Conservation (phyloP, 23 tunicate genomes). For the Botrylloides violaceus region DNA sequence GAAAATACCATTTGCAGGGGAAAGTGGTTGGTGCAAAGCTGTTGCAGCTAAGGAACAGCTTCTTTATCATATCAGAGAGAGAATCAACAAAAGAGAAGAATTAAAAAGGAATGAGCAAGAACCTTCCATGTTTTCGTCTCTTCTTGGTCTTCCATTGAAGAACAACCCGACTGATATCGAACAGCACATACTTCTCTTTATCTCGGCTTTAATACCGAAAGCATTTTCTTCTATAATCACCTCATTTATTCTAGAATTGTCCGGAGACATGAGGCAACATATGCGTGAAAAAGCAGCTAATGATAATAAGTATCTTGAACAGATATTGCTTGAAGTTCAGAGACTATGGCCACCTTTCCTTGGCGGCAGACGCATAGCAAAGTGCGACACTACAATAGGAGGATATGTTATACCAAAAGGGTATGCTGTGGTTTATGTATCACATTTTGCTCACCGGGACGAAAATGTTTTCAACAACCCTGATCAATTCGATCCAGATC, state of each 20-base stretch:
- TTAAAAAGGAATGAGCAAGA: background rate
- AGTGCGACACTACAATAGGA: slow-evolving; percentile 27
- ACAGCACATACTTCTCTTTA: slow-evolving; percentile 72
- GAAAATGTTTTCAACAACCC: slow-evolving; percentile 60
- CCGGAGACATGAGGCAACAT: slow-evolving; percentile 44
- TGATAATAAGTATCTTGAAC: slow-evolving; percentile 11
- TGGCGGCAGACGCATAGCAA: slow-evolving; percentile 66
- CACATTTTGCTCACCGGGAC: slow-evolving; percentile 62
- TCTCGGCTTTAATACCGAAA: slow-evolving; percentile 80
- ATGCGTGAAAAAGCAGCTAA: slow-evolving; percentile 31
- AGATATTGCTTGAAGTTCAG: slow-evolving; percentile 60
- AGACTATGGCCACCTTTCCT: slow-evolving; percentile 82
- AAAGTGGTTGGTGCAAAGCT: slow-evolving; percentile 37
- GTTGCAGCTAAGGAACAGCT: slow-evolving; percentile 59
- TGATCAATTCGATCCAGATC: slow-evolving; percentile 55
- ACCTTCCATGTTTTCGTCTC: slow-evolving; percentile 4
- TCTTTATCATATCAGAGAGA: slow-evolving; percentile 25
- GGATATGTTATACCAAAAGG: slow-evolving; percentile 60
- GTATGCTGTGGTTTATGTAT: slow-evolving; percentile 56
- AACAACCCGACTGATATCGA: slow-evolving; percentile 25
- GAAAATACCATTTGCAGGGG: slow-evolving; percentile 44
- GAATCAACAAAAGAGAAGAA: background rate
- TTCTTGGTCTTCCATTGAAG: slow-evolving; percentile 27
- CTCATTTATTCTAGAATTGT: slow-evolving; percentile 47
- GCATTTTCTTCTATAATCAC: slow-evolving; percentile 77